Base-by-base conservation (phyloP, 2,797 vertebrate genomes). In the Zenarchopterus dispar region DNA sequence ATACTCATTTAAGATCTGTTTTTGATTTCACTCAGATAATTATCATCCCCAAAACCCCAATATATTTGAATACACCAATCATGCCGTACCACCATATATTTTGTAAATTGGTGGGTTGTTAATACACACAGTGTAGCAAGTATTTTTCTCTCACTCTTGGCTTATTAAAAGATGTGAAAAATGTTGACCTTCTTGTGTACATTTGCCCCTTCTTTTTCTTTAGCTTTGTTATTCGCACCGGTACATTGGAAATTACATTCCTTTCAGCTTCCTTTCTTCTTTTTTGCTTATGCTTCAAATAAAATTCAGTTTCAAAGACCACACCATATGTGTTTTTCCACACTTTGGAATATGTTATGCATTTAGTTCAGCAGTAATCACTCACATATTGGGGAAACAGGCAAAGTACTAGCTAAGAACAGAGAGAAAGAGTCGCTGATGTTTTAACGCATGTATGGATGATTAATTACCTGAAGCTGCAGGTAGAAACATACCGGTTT, bases 391-490 rank as follows among this genome's bases (percentile, higher is more conserved):
- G 82, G 82, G 81, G 89, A 86, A 91, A 90, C 87, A 88, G 85
- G 78, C 79, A 89, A 89, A 83, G 82, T 64, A 82, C 73, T 83
- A 86, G 84, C 73, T 88, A 86, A 82, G 81, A 75, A 84, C 44
- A 57, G 67, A 69, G 81, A 67, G 56, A 74, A 78, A 86, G 82
- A 88, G 86, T 87, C 75, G 87, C 89, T 90, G 88, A 88, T 91
- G 85, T 92, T 92, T 92, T 89, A 89, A 91, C 92, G 91, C 84
- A 89, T 90, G 85, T 89, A 91, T 87, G 84, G 85, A 90, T 93
- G 90, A 92, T 91, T 93, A 93, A 93, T 93, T 92, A 89, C 89
- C 86, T 88, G 86, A 80, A 88, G 81, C 78, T 80, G 64, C 84
- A 64, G 82, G 79, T 78, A 78, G 80, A 92, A 91, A 92, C 33